Percentiles rank a stretch among this genome's conserved stretches.
These are phyloP conservation scores for Regulus satrapa DNA, from an alignment of 2,113 vertebrate species.

Conservation along the genomic window DNA sequence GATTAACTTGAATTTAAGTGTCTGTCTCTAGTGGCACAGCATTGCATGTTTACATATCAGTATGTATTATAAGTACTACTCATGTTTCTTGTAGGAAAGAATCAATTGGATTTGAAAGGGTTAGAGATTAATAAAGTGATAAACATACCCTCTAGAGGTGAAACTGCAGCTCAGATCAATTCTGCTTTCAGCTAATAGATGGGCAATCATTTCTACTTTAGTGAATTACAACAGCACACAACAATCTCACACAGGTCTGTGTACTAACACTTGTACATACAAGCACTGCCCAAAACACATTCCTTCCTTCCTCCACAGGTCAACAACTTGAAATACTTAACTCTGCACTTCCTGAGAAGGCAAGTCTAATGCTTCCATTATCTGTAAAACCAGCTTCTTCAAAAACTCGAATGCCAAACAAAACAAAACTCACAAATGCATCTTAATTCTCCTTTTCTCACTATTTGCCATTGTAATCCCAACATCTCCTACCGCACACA, in stretches of 20 bases:
- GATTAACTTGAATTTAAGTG: neutral
- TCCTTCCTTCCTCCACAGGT: neutral
- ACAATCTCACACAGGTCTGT: neutral
- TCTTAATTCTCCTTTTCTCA: neutral
- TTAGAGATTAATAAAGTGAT: slow-evolving; percentile 61
- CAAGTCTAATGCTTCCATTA: neutral
- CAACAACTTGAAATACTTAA: neutral
- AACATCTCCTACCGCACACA: neutral
- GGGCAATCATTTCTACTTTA: neutral
- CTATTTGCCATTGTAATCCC: neutral
- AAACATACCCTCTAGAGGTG: slow-evolving; percentile 21
- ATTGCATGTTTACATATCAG: neutral
- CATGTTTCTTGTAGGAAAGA: slow-evolving; percentile 1
- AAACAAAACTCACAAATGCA: neutral
- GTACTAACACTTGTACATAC: neutral
- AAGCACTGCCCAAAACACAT: neutral
- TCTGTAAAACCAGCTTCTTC: neutral
- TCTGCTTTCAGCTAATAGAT: slow-evolving; percentile 13
- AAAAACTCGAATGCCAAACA: neutral
- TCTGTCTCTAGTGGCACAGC: neutral
- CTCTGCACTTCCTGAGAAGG: neutral
- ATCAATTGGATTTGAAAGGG: slow-evolving; percentile 20
- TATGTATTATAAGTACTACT: slow-evolving; percentile 28
- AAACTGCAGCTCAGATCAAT: slow-evolving; percentile 40
- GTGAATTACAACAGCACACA: neutral